These are phyloP conservation scores for Montipora capricornis DNA, from an alignment of 64 coral and sea anemone species.

Conservation along the genomic window DNA sequence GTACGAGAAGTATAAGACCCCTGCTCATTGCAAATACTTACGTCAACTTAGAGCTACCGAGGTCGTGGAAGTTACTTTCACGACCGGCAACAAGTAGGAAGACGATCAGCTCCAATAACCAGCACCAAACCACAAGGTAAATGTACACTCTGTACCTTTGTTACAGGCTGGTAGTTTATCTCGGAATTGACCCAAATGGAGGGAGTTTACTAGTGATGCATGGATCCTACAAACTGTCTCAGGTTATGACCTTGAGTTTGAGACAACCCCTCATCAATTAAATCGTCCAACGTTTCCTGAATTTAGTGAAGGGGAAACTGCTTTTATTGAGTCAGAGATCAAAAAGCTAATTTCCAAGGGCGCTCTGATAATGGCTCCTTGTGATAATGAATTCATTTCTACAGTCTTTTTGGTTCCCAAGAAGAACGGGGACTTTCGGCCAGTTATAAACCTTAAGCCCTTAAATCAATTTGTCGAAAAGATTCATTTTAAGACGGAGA, in stretches of 20 bases:
- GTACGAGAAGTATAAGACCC: slow-evolving; percentile 49
- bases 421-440: not conserved
- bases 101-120: no score
- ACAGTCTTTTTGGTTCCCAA: slow-evolving; percentile 45
- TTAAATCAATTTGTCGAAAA: no score
- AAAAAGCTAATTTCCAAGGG: slow-evolving; percentile 60
- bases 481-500: no score
- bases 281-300: no score
- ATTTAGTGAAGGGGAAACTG: not conserved
- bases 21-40: slow-evolving; percentile 29
- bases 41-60: slow-evolving; percentile 48
- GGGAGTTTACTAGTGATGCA: no score
- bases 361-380: slow-evolving; percentile 7
- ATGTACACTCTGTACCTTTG: no score
- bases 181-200: no score
- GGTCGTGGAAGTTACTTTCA: slow-evolving; percentile 17
- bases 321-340: slow-evolving; percentile 67
- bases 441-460: no score
- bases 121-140: no score
- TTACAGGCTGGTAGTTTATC: no score
- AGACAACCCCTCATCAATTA: not conserved
- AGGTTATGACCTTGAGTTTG: no score
- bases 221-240: no score
- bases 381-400: slow-evolving; percentile 69
- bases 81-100: not conserved